These are phyloP conservation scores for Trilocha varians DNA, from an alignment of 2,888 invertebrate genomes.

Conservation along the genomic window DNA sequence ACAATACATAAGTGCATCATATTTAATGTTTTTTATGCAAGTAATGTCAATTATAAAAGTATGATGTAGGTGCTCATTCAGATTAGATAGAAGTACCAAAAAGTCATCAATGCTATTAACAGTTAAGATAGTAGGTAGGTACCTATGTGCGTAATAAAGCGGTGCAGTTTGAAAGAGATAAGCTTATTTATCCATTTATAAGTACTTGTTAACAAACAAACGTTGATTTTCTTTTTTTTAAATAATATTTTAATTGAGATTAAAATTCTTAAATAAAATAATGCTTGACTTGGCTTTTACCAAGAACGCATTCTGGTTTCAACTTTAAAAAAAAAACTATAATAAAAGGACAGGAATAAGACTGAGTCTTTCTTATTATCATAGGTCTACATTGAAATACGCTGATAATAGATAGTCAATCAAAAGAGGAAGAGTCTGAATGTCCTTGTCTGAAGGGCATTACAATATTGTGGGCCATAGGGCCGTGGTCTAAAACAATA, in stretches of 20 bases:
- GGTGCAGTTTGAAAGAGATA: background rate
- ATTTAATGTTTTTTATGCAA: background rate
- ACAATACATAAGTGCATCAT: no score
- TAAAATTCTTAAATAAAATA: no score
- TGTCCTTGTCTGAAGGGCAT: conserved; percentile 17
- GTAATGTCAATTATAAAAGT: background rate
- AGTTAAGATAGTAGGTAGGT: background rate
- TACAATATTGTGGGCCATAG: conserved; percentile 12
- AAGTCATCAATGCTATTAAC: background rate
- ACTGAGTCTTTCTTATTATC: no score
- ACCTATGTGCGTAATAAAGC: background rate
- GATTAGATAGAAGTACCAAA: background rate
- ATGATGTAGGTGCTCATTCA: no score
- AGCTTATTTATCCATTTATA: background rate
- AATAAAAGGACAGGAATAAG: no score
- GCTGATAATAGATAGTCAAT: background rate
- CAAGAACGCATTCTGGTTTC: no score
- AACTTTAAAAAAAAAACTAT: no score
- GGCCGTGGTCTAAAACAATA: conserved; percentile 5
- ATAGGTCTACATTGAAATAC: background rate
- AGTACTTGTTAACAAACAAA: no score
- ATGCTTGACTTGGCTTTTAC: no score
- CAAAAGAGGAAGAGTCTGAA: conserved; percentile 7
- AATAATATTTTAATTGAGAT: no score
- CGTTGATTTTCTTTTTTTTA: no score